phyloP scores from a whole-genome alignment of 1,140 invertebrate species.

The Pogonomyrmex californicus region DNA sequence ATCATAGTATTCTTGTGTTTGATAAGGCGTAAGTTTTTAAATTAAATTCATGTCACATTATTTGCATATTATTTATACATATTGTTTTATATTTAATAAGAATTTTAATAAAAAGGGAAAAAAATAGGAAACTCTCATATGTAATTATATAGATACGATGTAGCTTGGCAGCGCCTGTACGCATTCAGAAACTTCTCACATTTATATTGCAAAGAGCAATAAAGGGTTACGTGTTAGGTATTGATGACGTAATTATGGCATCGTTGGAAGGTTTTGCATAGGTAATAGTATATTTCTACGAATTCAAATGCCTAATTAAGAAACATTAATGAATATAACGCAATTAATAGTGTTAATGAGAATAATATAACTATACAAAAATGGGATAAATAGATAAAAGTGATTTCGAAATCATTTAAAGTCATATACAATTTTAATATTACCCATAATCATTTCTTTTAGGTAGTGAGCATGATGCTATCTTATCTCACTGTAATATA shows the following conservation, averaged over 20 bases:
- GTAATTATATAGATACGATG: slow-evolving; percentile 11
- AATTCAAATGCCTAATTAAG: background rate
- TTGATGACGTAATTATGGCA: background rate
- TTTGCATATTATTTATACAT: background rate
- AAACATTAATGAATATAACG: background rate
- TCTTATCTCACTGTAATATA: slow-evolving; percentile 44
- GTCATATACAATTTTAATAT: slow-evolving; percentile 2
- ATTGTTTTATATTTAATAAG: slow-evolving; percentile 6
- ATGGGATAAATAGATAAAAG: no score
- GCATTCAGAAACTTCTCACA: slow-evolving; percentile 2
- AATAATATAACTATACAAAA: background rate
- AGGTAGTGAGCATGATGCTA: slow-evolving; percentile 9
- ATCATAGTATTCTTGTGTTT: slow-evolving; percentile 9
- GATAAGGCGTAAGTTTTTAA: slow-evolving; percentile 4
- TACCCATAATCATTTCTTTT: background rate
- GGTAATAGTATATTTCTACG: slow-evolving; percentile 9
- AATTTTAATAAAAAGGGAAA: background rate
- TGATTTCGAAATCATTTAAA: background rate
- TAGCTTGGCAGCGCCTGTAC: background rate
- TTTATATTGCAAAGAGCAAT: slow-evolving; percentile 28
- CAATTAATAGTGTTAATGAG: background rate
- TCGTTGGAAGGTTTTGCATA: slow-evolving; percentile 20
- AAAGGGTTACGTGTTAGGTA: background rate
- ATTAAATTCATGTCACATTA: background rate
- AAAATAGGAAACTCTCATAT: background rate